Base-by-base conservation (phyloP, 2,888 invertebrate genomes). In the Synergus itoensis region DNA sequence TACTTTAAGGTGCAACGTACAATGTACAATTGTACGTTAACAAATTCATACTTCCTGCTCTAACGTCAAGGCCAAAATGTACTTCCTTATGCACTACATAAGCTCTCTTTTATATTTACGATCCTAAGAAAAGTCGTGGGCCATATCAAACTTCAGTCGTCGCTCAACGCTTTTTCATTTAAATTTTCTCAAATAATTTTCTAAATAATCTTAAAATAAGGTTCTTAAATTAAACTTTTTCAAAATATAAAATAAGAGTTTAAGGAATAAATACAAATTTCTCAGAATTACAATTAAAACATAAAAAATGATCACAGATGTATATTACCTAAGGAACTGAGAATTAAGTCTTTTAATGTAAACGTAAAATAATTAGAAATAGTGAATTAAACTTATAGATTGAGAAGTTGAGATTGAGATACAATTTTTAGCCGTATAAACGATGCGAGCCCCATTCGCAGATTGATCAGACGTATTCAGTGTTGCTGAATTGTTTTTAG, bases 391-490 rank as follows among this genome's bases (percentile, higher is more conserved):
- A 4, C 9, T 28, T 1, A 5, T 1, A 5, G 7, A 28, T 14
- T 28, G 5, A 14, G 7, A 62, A 62, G 14, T 28, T 62, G 62
- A 62, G 62, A 62, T 62, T 7, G 14, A 14, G 14, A 28, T 48
- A 8, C 3, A 21, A 9, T 28, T 14, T 48, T 16, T 45, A 43
- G 48, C 21, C 18, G 21, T 21, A 73, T 45, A 16, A 36, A 53
- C 16, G 9, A 28, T 45, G 73, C 36, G 73, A 73, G 36, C 40
- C 69, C 69, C 36, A 73, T 73, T 53, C 73, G 36, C 53, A 73
- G 73, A 53, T 73, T 73, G 73, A 40, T 73, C 73, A 40, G 18
- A 73, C 48, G 36, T 36, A 36, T 73, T 73, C 16, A 36, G 53
- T 57, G n/a, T 73, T n/a, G 73, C 36, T 53, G 36, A n/a, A 53